Evolutionary conservation across 2,113 vertebrate genomes (phyloP).

Genomic region (Sporophila hypoxantha): DNA sequence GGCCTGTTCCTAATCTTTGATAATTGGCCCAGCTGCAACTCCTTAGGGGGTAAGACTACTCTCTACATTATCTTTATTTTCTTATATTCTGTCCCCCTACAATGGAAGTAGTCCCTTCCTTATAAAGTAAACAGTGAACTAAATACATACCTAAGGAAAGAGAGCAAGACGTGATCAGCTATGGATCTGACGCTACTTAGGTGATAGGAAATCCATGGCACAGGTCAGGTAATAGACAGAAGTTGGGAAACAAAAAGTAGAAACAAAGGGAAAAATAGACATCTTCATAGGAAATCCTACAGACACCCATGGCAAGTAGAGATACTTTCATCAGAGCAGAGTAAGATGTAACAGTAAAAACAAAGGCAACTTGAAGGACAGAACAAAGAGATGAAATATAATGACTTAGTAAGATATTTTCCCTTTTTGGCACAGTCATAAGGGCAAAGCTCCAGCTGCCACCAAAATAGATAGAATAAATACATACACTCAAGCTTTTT

Average conservation of each 20-base stretch:
- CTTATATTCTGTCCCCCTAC: no score
- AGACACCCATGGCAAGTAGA: background rate
- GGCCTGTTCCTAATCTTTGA: no score
- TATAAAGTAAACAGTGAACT: background rate
- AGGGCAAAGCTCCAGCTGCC: background rate
- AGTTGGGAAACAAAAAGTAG: background rate
- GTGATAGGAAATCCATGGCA: background rate
- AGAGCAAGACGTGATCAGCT: background rate
- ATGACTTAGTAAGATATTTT: background rate
- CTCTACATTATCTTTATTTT: no score
- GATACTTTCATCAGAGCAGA: background rate
- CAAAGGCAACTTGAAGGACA: background rate
- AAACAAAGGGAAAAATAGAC: background rate
- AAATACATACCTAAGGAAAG: background rate
- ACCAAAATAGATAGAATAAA: background rate
- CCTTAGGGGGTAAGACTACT: no score
- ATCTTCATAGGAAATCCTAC: background rate
- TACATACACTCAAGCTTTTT: background rate
- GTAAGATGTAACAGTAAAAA: background rate
- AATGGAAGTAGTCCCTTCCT: background rate
- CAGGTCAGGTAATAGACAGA: background rate
- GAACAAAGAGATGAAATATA: background rate
- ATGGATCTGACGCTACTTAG: background rate
- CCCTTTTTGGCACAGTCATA: background rate
- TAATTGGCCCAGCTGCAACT: no score